Evolutionary conservation across 2,797 vertebrate species (phyloP), one percentile per base, ranked within the genome.

Genomic region (Cossypha niveicapilla): DNA sequence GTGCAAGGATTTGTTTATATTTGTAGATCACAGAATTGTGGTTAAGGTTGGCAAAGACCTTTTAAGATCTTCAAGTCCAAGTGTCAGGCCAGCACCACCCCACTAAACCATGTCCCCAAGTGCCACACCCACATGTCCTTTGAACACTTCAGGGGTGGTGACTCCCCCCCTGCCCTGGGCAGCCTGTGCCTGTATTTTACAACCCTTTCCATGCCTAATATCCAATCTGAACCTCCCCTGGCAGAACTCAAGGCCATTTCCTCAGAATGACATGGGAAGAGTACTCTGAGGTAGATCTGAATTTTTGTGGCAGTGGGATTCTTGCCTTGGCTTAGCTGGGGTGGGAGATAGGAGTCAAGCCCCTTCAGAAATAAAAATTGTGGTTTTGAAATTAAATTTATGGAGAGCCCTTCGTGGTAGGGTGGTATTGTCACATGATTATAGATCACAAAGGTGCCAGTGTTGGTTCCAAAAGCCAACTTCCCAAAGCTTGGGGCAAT

Each of bases 51-150:
- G 25, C 8, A 22, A 34, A 86, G 22, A 24, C 34, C 39, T 54
- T 51, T 58, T 7, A 16, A 48, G 35, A 15, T 35, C 14, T 34
- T 35, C 6, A 10, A 19, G 47, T n/a, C 25, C 48, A 35, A 0
- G 7, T 17, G 16, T 14, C 57, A 66, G 42, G 22, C 19, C 56
- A 34, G 48, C 56, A 47, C 3, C 35, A 30, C 17, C 32, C 12
- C 62, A 28, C 19, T 39, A 13, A 19, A 4, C 23, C 18, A 1
- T 15, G 44, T 19, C 23, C 44, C 28, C 71, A 34, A 0, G 16
- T 67, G 53, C 9, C 32, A 60, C 32, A 37, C 12, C 54, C 47
- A 24, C 3, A 0, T 3, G 30, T 39, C 27, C 34, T 54, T 13
- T 45, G 54, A 25, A 3, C 34, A 14, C 47, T 60, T 13, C 11